These are phyloP conservation scores for Agrotis ipsilon DNA, from an alignment of 2,888 invertebrate genomes.

Conservation along the genomic window DNA sequence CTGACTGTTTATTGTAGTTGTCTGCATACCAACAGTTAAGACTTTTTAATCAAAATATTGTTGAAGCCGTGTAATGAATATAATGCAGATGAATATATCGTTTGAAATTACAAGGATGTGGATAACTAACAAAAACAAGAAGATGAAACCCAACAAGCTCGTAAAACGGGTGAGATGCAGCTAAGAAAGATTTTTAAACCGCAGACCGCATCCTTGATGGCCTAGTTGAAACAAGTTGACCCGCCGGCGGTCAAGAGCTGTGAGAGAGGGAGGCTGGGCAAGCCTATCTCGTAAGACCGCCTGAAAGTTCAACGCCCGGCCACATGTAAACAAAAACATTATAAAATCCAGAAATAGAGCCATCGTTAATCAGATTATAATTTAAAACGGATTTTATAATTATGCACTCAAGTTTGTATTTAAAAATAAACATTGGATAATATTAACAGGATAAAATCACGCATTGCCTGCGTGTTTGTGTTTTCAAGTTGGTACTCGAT, in stretches of 20 bases:
- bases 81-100: slow-evolving; percentile 6
- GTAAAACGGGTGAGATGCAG: slow-evolving; percentile 48
- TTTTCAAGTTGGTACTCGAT: slow-evolving; percentile 38
- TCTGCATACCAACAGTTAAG: background rate
- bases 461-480: slow-evolving; percentile 39
- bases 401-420: slow-evolving; percentile 15
- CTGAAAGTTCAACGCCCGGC: slow-evolving; percentile 70
- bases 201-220: slow-evolving; percentile 71
- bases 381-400: slow-evolving; percentile 40
- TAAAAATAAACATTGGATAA: slow-evolving; percentile 29
- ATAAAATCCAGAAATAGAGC: slow-evolving; percentile 53
- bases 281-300: slow-evolving; percentile 59
- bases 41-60: slow-evolving; percentile 19
- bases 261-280: slow-evolving; percentile 48
- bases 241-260: slow-evolving; percentile 66
- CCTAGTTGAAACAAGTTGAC: slow-evolving; percentile 70
- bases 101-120: slow-evolving; percentile 5
- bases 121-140: slow-evolving; percentile 15
- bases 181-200: slow-evolving; percentile 66
- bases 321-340: slow-evolving; percentile 70
- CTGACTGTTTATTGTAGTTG: background rate
- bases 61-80: background rate
- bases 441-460: slow-evolving; percentile 38
- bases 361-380: slow-evolving; percentile 43
- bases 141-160: slow-evolving; percentile 33